These are phyloP conservation scores for Tridacna gigas DNA, from an alignment of 2,888 invertebrate species.

Conservation along the genomic window DNA sequence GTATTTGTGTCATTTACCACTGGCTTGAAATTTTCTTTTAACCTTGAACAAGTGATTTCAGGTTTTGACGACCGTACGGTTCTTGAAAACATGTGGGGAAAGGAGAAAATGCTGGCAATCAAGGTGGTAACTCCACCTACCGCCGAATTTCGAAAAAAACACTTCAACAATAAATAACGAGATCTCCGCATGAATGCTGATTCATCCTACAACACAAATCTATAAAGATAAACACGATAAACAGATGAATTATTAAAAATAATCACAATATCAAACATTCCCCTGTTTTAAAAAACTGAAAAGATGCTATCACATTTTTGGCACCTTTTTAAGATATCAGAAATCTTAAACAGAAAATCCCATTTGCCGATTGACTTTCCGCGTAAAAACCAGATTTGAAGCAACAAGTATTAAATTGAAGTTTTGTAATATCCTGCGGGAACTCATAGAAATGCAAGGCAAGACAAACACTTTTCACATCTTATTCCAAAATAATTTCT, in stretches of 20 bases:
- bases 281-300: no score
- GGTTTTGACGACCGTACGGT: no score
- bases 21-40: no score
- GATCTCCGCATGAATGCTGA: no score
- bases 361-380: not conserved
- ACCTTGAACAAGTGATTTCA: no score
- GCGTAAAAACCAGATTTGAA: slow-evolving; percentile 8
- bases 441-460: slow-evolving; percentile 15
- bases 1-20: no score
- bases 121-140: no score
- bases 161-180: no score
- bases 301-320: not conserved
- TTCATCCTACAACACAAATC: no score
- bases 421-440: slow-evolving; percentile 12
- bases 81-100: no score
- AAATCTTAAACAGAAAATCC: not conserved
- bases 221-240: not conserved
- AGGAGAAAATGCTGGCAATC: no score
- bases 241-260: not conserved
- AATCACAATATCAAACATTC: not conserved
- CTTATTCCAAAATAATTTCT: not conserved
- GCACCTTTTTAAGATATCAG: not conserved
- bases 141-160: no score
- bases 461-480: slow-evolving; percentile 3
- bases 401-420: slow-evolving; percentile 24